Base-by-base conservation (phyloP, 1,140 invertebrate species). In the Magallana ariakensis region DNA sequence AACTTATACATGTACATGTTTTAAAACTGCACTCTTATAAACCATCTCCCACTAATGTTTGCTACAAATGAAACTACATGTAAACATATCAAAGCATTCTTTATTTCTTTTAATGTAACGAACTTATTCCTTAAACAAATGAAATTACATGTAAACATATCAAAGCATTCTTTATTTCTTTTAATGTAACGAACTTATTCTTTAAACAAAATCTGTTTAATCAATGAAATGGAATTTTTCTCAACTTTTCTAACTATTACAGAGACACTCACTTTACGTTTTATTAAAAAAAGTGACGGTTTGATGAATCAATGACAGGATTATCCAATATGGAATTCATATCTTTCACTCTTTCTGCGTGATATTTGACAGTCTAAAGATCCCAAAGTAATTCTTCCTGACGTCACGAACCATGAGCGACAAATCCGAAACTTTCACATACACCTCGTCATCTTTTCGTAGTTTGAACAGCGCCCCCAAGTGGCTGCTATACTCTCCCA, bases 341-440 rank as follows among this genome's bases (percentile, higher is more conserved):
- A 46, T 46, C 33, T 5, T 5, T 87, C 19, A 87, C 10, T 70
- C 62, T 3, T 70, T 70, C 26, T 22, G 62, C 22, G 81, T 54
- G 54, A 70, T 70, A 26, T 83, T 62, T 8, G 84, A 85, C 33
- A 92, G 83, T 85, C 90, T 92, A 87, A 93, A 94, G 82, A 94
- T 84, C 33, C 93, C 93, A 88, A 94, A 94, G 85, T 92, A 92
- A 83, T 91, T 93, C 46, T 90, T 88, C 89, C 93, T 94, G 10
- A 92, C 92, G 54, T 93, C 91, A 1, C 86, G 66, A 1, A 90
- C 90, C 46, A 94, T 85, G 57, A 92, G 86, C 13, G 90, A 90
- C n/a, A 94, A 84, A 85, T 94, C 93, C 22, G 93, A 94, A 3
- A 94, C 92, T 81, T 94, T 93, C 19, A 94, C 91, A 85, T 92